A percentile compares a stretch with the other conserved stretches of the same genome.
Evolutionary conservation across 2,888 invertebrate species (phyloP).

Genomic region (Cataglyphis albicans): DNA sequence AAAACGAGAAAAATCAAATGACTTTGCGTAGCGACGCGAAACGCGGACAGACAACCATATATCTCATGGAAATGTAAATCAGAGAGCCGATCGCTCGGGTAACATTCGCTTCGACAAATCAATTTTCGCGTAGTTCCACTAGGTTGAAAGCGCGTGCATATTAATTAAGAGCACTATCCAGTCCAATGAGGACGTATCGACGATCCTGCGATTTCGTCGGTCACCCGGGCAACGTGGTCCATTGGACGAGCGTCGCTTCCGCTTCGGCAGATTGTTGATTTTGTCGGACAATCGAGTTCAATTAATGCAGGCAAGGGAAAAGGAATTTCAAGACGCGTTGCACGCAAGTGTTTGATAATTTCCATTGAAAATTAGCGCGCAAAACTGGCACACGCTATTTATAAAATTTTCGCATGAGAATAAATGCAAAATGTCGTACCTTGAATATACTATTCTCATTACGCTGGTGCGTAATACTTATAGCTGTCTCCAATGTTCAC

Average conservation of each 20-base stretch:
- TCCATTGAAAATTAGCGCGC: neutral
- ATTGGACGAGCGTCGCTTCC: constrained; percentile 11
- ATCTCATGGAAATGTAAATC: constrained; percentile 57
- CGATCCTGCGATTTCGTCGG: constrained; percentile 18
- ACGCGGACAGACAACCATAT: constrained; percentile 8
- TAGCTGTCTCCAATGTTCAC: constrained; percentile 11
- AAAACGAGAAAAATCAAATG: neutral
- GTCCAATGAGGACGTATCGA: constrained; percentile 41
- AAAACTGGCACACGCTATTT: neutral
- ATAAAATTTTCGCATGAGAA: constrained; percentile 1
- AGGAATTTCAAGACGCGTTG: neutral
- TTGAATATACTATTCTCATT: constrained; percentile 13
- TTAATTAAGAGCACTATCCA: constrained; percentile 47
- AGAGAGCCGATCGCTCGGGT: constrained; percentile 39
- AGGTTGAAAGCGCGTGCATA: constrained; percentile 37
- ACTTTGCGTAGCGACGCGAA: constrained; percentile 5
- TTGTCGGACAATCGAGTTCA: neutral
- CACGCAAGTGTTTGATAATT: constrained; percentile 3
- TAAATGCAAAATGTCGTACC: neutral
- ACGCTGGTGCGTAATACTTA: neutral
- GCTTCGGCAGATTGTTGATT: constrained; percentile 8
- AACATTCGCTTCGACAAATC: constrained; percentile 60
- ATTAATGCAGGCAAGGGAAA: neutral
- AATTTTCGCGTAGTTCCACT: constrained; percentile 47
- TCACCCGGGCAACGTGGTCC: neutral